Evolutionary conservation across 2,797 vertebrate species (phyloP), one percentile per base, ranked within the genome.

Genomic region (Rhynchonycteris naso): DNA sequence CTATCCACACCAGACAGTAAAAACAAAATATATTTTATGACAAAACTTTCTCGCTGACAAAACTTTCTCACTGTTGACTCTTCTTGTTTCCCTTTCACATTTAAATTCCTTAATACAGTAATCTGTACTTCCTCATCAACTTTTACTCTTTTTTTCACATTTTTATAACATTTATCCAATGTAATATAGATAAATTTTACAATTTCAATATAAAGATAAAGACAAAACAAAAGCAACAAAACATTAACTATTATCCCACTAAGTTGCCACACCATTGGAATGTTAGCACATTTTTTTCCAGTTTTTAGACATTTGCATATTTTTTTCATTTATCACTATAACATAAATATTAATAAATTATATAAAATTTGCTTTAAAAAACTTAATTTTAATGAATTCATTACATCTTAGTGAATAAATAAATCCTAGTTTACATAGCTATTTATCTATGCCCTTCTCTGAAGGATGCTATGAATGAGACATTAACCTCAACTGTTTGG

Each of bases 321-420:
- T 52, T 50, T 38, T 66, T 87, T 54, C 13, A 79, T 59, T 74
- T 69, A 47, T 33, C 10, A 33, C 88, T 88, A 10, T 56, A 35
- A 63, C 12, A 76, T n/a, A 6, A 26, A 6, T 1, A 72, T 56
- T 93, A 6, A 3, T 91, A 9, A 87, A 7, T 47, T 76, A 43
- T 14, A 80, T 43, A 15, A 79, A 43, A 0, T 14, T 11, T 56
- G 58, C 9, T 71, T 86, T 78, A 92, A 78, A 81, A 81, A 90
- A 35, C 14, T 50, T 68, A 12, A 54, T 58, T 79, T 82, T 66
- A 52, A 71, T 61, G 30, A 50, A 0, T 74, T 7, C 2, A 24
- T 79, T 90, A 59, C 52, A 86, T 89, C 82, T 93, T 78, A 78
- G 7, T 76, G 82, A 94, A 76, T 61, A 81, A 54, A 38, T 81